A percentile compares a stretch with the other conserved stretches of the same genome.
Conservation (phyloP, 1,140 invertebrate genomes). For the Delia radicum region DNA sequence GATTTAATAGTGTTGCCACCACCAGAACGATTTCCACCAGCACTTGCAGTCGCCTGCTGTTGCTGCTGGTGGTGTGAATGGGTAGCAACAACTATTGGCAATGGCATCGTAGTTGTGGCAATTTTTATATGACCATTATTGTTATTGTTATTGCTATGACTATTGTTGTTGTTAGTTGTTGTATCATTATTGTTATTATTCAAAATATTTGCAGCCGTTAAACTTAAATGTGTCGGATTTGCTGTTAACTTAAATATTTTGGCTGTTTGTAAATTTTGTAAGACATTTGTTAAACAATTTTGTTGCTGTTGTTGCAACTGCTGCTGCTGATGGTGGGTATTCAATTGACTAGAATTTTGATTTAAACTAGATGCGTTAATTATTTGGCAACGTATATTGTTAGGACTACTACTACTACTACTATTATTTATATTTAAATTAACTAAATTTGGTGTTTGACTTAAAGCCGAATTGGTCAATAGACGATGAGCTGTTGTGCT, state of each 20-base stretch:
- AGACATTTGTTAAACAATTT: constrained; percentile 7
- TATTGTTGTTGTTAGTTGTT: constrained; percentile 32
- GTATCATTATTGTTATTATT: constrained; percentile 28
- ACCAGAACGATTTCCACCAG: not conserved
- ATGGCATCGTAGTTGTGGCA: constrained; percentile 25
- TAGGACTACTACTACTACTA: constrained; percentile 7
- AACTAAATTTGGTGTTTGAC: constrained; percentile 17
- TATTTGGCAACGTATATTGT: constrained; percentile 32
- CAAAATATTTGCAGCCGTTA: constrained; percentile 15
- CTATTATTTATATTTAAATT: constrained; percentile 15
- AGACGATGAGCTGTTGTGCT: constrained; percentile 10
- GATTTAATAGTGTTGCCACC: not conserved
- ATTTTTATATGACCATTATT: constrained; percentile 25
- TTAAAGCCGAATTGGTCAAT: not conserved
- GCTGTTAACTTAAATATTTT: constrained; percentile 28
- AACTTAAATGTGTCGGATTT: constrained; percentile 13
- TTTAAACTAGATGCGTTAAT: constrained; percentile 31
- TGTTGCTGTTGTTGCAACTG: constrained; percentile 22
- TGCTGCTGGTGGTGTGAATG: constrained; percentile 25
- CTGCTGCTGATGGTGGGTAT: constrained; percentile 26
- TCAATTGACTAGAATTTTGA: constrained; percentile 22
- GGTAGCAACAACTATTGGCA: constrained; percentile 42
- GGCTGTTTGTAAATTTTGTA: constrained; percentile 10
- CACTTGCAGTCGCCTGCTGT: not conserved
- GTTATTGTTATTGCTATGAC: constrained; percentile 20